Percentiles rank a stretch among this genome's conserved stretches.
Evolutionary conservation across 2,113 vertebrate species (phyloP).

Genomic region (Trichechus manatus): DNA sequence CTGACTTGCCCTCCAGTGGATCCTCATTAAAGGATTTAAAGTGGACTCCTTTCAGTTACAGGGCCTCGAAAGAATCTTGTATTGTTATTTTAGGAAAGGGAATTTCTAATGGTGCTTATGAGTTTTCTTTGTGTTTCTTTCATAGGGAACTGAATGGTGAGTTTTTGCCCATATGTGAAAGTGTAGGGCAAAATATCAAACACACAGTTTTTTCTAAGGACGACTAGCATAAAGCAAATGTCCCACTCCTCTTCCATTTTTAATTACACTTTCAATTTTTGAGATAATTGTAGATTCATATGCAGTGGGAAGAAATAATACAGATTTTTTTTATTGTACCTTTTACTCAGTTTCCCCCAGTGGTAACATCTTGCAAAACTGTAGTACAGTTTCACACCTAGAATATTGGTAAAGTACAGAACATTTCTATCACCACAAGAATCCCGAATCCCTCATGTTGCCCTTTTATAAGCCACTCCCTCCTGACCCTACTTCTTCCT

Average conservation of each 20-base stretch:
- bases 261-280: neutral
- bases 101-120: neutral
- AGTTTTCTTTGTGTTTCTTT: neutral
- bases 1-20: too few relatives aligned
- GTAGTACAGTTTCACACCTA: neutral
- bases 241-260: neutral
- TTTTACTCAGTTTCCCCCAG: neutral
- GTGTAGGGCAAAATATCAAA: neutral
- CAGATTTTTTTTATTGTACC: neutral
- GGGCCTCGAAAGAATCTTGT: too few relatives aligned
- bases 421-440: neutral
- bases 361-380: neutral
- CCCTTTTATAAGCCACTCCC: neutral
- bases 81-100: too few relatives aligned
- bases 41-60: too few relatives aligned
- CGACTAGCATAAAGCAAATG: neutral
- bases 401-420: neutral
- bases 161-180: neutral
- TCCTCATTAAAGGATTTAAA: too few relatives aligned
- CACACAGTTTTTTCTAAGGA: neutral
- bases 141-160: neutral
- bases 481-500: neutral
- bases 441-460: too few relatives aligned
- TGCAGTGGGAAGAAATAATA: neutral
- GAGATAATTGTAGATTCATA: neutral